Evolutionary conservation across 2,888 invertebrate species (phyloP).

Genomic region (Cephus sareptanus): DNA sequence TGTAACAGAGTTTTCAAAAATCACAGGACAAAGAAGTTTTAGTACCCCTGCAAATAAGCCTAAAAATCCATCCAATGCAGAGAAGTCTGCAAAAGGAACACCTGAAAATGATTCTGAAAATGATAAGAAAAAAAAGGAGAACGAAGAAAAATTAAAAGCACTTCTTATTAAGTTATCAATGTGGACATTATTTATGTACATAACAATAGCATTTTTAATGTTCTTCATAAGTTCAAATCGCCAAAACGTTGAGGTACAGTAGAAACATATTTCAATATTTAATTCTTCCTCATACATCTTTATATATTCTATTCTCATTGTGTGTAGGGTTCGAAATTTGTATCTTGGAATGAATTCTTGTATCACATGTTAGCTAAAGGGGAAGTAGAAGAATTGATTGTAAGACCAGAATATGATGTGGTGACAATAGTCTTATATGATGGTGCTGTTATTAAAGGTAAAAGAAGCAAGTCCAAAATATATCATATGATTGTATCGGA

Average conservation of each 20-base stretch:
- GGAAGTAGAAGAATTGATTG: constrained; percentile 89
- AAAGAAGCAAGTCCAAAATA: constrained; percentile 74
- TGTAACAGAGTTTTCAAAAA: background rate
- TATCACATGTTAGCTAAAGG: constrained; percentile 94
- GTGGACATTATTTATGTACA: constrained; percentile 25
- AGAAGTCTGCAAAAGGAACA: constrained; percentile 24
- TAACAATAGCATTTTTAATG: constrained; percentile 25
- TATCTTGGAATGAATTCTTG: constrained; percentile 97
- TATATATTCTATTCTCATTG: constrained; percentile 5
- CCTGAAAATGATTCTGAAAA: constrained; percentile 34
- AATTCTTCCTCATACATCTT: background rate
- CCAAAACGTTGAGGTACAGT: background rate
- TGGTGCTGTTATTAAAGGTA: constrained; percentile 88
- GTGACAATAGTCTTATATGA: constrained; percentile 87
- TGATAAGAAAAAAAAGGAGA: constrained; percentile 39
- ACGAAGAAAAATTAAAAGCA: constrained; percentile 29
- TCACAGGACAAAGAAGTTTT: constrained; percentile 32
- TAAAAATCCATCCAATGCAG: constrained; percentile 19
- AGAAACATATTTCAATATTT: background rate
- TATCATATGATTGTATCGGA: constrained; percentile 90
- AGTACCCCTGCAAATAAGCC: constrained; percentile 31
- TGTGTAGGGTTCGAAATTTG: constrained; percentile 47
- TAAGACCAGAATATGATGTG: constrained; percentile 85
- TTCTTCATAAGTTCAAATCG: constrained; percentile 9
- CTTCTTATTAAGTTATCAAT: constrained; percentile 34